phyloP scores from a whole-genome alignment of 1,140 invertebrate species.

The Drosophila pachea region DNA sequence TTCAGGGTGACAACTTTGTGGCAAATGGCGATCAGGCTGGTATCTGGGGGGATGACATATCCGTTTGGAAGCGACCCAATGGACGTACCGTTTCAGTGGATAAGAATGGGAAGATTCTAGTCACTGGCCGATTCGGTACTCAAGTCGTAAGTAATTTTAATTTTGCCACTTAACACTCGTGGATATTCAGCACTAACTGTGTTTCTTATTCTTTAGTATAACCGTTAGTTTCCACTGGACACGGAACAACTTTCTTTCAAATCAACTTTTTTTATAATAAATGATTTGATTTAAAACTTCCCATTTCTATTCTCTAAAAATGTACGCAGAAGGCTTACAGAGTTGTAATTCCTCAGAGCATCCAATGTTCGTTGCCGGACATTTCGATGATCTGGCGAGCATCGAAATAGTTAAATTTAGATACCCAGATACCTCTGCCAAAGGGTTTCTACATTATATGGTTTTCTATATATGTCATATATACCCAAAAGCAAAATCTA shows the following conservation, averaged over 20 bases:
- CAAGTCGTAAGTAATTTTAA: conserved; percentile 33
- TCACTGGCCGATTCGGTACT: conserved; percentile 34
- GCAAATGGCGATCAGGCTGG: conserved; percentile 52
- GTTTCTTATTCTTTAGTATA: neutral
- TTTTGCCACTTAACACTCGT: no score
- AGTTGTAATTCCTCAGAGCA: neutral
- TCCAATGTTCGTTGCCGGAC: neutral
- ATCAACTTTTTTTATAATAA: no score
- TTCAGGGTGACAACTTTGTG: conserved; percentile 51
- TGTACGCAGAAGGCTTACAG: no score
- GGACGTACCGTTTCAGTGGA: conserved; percentile 47
- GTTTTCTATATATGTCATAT: neutral
- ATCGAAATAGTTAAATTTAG: conserved; percentile 32
- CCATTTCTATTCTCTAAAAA: no score
- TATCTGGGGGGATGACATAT: conserved; percentile 41
- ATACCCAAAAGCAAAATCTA: conserved; percentile 8
- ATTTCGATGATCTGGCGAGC: conserved; percentile 15
- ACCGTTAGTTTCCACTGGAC: no score
- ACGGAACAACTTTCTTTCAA: no score
- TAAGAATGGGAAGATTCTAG: conserved; percentile 21
- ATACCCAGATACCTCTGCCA: conserved; percentile 4
- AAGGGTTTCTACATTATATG: conserved; percentile 9
- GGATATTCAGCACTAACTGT: no score
- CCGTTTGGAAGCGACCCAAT: conserved; percentile 51
- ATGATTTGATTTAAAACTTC: no score